Evolutionary conservation across 1,140 invertebrate genomes (phyloP), one percentile per base, ranked within the genome.

Genomic region (Cotesia vestalis): DNA sequence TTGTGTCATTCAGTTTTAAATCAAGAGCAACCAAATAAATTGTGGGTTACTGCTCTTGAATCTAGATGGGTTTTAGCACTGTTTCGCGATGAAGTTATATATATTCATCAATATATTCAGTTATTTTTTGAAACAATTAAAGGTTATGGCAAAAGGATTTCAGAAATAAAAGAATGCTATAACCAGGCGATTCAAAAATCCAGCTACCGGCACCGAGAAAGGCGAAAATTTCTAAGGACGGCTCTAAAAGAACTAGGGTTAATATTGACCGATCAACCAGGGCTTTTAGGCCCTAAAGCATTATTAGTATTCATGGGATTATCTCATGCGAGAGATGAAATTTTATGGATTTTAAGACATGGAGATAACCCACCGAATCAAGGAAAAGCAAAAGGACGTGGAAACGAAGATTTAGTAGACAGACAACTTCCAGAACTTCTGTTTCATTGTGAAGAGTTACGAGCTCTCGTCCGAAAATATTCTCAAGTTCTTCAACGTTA

Each of bases 401-500:
- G 92, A 34, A 90, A 93, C 35, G 96, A 97, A 87, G 95, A 98
- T 88, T 88, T 98, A 36, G 93, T 96, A 3, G 96, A 98, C 83
- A 88, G 97, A 63, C 97, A 99, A 83, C 88, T 99, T 35, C 98
- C 98, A 5, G 98, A 99, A 88, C 87, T 99, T 34, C 86, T 99
- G 1, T 99, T 99, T 85, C 96, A 99, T 78, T 98, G 99, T 91
- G 97, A 99, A 86, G 98, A 99, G 87, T 85, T 99, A 34, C 90
- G 97, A 83, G 96, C 94, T 51, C 81, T 99, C 57, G 94, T 98
- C 4, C 90, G 95, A 68, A 98, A 98, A 83, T 98, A 98, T 83
- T 96, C 94, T 78, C 95, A 98, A 89, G 97, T 99, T 2, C 94
- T 99, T 87, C 97, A 99, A 85, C 89, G 97, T 72, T 99, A 99